A percentile compares a stretch with the other conserved stretches of the same genome.
phyloP scores from a whole-genome alignment of 2,113 vertebrate species.

The Xenus cinereus region DNA sequence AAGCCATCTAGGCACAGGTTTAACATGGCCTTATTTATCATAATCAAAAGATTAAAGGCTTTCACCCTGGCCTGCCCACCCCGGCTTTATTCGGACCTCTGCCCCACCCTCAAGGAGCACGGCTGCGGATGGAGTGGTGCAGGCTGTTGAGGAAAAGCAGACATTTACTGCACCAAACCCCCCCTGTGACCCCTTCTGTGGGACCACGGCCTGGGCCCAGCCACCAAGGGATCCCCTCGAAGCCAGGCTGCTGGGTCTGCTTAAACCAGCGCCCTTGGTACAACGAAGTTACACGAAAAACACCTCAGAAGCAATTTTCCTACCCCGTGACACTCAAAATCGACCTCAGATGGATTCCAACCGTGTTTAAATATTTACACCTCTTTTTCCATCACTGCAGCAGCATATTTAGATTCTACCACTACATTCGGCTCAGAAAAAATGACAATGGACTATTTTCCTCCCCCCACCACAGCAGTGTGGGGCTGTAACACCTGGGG shows the following conservation, averaged over 20 bases:
- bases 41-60: slow-evolving; percentile 10
- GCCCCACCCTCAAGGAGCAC: background rate
- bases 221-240: accelerated
- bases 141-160: background rate
- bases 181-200: accelerated
- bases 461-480: accelerated
- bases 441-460: background rate
- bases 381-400: background rate
- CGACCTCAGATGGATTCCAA: background rate
- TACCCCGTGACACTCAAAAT: background rate
- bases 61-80: background rate
- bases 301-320: background rate
- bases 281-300: background rate
- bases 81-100: too few species aligned
- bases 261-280: background rate
- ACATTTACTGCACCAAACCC: background rate
- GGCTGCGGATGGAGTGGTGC: background rate
- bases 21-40: background rate
- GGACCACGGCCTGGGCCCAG: background rate
- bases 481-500: background rate
- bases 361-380: background rate
- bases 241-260: background rate
- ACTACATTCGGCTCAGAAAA: background rate
- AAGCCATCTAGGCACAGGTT: background rate
- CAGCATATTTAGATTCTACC: background rate